A percentile compares a stretch with the other conserved stretches of the same genome.
Evolutionary conservation across 2,797 vertebrate genomes (phyloP).

Genomic region (Halcyon badia): DNA sequence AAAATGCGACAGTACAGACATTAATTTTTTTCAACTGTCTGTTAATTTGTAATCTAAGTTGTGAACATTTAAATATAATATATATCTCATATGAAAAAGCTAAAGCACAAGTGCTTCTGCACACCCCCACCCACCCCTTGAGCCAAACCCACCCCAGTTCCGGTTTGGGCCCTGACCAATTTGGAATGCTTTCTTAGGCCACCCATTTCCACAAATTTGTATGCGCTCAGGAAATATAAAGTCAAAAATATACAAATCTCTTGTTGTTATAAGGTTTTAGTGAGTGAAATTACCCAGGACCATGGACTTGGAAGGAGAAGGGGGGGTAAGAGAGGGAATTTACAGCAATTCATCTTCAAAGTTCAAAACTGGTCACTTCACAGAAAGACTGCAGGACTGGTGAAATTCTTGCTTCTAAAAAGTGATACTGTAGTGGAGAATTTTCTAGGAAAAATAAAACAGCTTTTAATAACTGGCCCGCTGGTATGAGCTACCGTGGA

Average conservation of each 20-base stretch:
- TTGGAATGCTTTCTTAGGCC: conserved; percentile 84
- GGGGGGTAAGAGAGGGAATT: conserved; percentile 76
- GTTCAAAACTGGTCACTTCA: conserved; percentile 86
- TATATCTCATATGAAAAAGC: conserved; percentile 86
- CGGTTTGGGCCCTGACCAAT: conserved; percentile 80
- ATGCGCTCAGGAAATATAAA: conserved; percentile 86
- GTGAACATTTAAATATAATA: conserved; percentile 88
- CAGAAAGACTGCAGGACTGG: conserved; percentile 84
- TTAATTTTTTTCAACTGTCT: conserved; percentile 77
- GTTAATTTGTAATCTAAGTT: conserved; percentile 84
- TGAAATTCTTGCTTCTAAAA: conserved; percentile 85
- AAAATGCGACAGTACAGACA: conserved; percentile 83
- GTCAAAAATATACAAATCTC: conserved; percentile 89
- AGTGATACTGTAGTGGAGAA: conserved; percentile 85
- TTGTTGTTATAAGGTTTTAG: conserved; percentile 84
- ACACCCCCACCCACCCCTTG: neutral
- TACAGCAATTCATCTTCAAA: conserved; percentile 84
- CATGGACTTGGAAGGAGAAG: conserved; percentile 78
- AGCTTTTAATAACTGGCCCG: conserved; percentile 87
- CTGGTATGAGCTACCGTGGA: conserved; percentile 87
- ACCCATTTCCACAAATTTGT: conserved; percentile 81
- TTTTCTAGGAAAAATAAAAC: conserved; percentile 88
- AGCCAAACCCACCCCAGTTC: conserved; percentile 72
- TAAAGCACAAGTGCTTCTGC: conserved; percentile 84
- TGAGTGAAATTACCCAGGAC: conserved; percentile 85